Percentiles rank a stretch among this genome's conserved stretches.
Evolutionary conservation across 2,888 invertebrate genomes (phyloP).

Genomic region (Noctua janthina): DNA sequence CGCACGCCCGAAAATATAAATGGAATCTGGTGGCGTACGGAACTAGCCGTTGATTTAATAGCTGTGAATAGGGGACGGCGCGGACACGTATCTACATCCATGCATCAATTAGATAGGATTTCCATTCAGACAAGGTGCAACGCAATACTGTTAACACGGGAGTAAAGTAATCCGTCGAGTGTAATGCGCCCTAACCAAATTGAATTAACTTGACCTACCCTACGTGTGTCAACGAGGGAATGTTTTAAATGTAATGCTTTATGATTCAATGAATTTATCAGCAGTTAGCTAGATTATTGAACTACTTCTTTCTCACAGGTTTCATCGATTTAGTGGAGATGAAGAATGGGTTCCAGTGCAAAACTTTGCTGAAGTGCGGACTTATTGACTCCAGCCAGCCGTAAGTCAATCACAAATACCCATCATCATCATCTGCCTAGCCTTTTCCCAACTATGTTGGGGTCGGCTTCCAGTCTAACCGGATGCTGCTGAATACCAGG

Average conservation of each 20-base stretch:
- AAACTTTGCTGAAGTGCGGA: conserved; percentile 73
- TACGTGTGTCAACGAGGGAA: conserved; percentile 51
- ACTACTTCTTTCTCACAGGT: conserved; percentile 70
- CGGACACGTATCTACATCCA: conserved; percentile 42
- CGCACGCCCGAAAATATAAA: conserved; percentile 89
- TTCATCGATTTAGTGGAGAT: conserved; percentile 61
- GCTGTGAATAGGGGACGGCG: conserved; percentile 61
- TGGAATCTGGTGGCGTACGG: conserved; percentile 77
- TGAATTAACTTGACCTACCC: conserved; percentile 67
- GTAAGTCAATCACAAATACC: conserved; percentile 75
- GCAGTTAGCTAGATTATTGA: conserved; percentile 46
- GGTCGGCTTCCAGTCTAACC: too few species aligned
- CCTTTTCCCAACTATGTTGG: too few species aligned
- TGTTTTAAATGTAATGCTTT: conserved; percentile 63
- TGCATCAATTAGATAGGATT: conserved; percentile 40
- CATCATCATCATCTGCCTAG: conserved; percentile 1
- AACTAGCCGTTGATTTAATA: conserved; percentile 77
- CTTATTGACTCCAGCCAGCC: conserved; percentile 67
- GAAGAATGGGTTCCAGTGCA: conserved; percentile 67
- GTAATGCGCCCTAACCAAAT: conserved; percentile 61
- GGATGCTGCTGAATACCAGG: too few species aligned
- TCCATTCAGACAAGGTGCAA: conserved; percentile 52
- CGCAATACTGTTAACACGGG: conserved; percentile 59
- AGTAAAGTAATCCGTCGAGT: conserved; percentile 57
- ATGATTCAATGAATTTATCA: conserved; percentile 17